Base-by-base conservation (phyloP, 1,140 invertebrate species). In the Ericerus pela region DNA sequence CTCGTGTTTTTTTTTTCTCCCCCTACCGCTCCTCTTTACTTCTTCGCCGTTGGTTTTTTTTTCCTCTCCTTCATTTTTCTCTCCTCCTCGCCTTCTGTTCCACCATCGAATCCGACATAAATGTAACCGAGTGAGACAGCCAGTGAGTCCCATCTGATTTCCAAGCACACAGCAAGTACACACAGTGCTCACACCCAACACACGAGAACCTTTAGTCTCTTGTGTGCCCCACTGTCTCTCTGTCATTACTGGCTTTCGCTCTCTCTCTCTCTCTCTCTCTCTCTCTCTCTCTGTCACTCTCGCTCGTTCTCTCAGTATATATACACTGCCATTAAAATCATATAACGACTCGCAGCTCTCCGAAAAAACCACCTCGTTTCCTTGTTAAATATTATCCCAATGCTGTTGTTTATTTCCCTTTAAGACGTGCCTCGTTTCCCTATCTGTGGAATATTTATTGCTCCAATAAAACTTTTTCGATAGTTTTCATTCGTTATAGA, bases 321-420 rank as follows among this genome's bases (percentile, higher is more conserved):
- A n/a, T n/a, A n/a, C 41, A 24, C 41, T 47, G 41, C 41, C 41
- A 47, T 47, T 47, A 47, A 47, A 47, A 47, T 47, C 41, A 47
- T 47, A 47, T 47, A 47, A 47, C 41, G 41, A 47, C 41, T 47
- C 26, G n/a, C 41, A 24, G 26, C 41, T 47, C 41, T 33, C 30
- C 30, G 10, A 47, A 47, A n/a, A 47, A 47, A 47, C 41, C 41
- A 47, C 41, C 41, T 47, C 41, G 41, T 47, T 47, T 47, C 41
- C 41, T 47, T 47, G 41, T 47, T 47, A 47, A 47, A 47, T 47
- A 47, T 47, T 47, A 47, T 47, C 41, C 41, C 41, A 47, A 47
- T 47, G 41, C 41, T 24, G 41, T 47, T 47, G 41, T 47, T 47
- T 47, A 47, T 47, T 47, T 47, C 41, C n/a, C 30, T 47, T n/a